Conservation (phyloP, 2,113 vertebrate genomes). For the Jaculus jaculus region DNA sequence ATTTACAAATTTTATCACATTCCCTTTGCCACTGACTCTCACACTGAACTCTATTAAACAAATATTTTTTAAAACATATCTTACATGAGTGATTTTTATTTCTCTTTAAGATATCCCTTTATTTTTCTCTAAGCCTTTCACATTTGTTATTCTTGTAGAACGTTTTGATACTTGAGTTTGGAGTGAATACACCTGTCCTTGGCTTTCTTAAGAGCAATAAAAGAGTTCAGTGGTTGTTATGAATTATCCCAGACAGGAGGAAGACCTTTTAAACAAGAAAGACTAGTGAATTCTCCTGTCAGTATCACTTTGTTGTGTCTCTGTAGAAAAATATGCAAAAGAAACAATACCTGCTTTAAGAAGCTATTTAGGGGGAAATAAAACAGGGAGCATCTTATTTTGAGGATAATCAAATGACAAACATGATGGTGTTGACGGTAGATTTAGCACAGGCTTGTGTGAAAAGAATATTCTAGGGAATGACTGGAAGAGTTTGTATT, state of each 20-base stretch:
- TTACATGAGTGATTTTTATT: not conserved
- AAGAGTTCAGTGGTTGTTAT: not conserved
- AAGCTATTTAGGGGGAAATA: slow-evolving; percentile 5
- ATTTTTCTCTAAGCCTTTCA: not conserved
- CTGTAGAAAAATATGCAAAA: not conserved
- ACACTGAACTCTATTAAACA: not conserved
- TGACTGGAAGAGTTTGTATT: not conserved
- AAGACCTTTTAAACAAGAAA: not conserved
- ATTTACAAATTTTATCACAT: slow-evolving; percentile 14
- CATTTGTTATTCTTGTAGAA: not conserved
- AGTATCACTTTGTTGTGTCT: not conserved
- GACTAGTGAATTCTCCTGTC: not conserved
- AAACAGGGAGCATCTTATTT: not conserved
- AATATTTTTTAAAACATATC: not conserved
- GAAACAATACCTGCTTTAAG: not conserved
- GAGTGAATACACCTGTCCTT: not conserved
- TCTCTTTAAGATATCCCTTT: not conserved
- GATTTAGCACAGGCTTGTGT: not conserved
- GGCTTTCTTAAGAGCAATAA: not conserved
- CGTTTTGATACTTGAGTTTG: not conserved
- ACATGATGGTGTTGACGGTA: not conserved
- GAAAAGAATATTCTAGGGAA: not conserved
- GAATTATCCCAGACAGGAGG: not conserved
- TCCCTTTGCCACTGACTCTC: not conserved
- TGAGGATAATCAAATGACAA: not conserved